Evolutionary conservation across 2,888 invertebrate genomes (phyloP).

Genomic region (Omphaloscelis lunosa): DNA sequence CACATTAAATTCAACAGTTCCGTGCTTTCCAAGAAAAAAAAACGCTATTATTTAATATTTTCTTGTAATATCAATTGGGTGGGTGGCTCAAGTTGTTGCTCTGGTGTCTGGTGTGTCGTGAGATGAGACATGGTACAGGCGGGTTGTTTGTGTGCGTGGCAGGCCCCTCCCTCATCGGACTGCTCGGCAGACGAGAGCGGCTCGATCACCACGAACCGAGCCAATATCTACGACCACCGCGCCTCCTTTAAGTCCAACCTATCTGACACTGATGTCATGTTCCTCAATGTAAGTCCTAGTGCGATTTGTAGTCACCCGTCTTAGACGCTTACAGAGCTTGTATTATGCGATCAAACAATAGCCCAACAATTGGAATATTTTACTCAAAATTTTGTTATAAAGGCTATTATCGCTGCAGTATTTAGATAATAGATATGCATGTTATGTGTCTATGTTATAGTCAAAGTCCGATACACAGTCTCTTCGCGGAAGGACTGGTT

Average conservation of each 20-base stretch:
- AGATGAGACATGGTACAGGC: constrained; percentile 67
- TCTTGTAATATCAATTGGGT: neutral
- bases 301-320: constrained; percentile 72
- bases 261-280: constrained; percentile 98
- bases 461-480: too few relatives aligned
- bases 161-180: constrained; percentile 93
- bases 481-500: too few relatives aligned
- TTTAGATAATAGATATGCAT: constrained; percentile 63
- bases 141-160: constrained; percentile 80
- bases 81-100: neutral
- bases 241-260: constrained; percentile 97
- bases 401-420: constrained; percentile 60
- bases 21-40: neutral
- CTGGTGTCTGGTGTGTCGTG: constrained; percentile 37
- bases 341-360: constrained; percentile 64
- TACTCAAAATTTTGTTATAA: constrained; percentile 31
- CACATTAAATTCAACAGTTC: neutral
- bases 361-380: constrained; percentile 64
- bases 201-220: constrained; percentile 95
- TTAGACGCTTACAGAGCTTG: constrained; percentile 64
- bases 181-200: constrained; percentile 92
- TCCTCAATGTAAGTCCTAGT: constrained; percentile 94
- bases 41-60: neutral
- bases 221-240: constrained; percentile 93
- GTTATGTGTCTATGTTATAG: constrained; percentile 53